Evolutionary conservation across 2,888 invertebrate species (phyloP), one percentile per base, ranked within the genome.

Genomic region (Noctua janthina): DNA sequence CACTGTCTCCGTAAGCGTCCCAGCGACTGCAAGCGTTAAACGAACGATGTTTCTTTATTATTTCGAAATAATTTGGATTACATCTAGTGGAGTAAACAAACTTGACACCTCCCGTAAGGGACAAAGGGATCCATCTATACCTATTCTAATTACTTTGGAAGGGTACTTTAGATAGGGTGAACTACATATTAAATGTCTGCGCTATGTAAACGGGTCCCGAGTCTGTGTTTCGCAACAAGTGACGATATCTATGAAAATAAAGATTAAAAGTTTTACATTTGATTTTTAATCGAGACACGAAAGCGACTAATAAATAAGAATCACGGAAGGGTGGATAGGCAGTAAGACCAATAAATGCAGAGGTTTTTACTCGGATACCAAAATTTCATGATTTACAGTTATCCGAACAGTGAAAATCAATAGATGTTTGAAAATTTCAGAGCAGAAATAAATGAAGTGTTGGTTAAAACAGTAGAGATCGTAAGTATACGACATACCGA

Each of bases 131-230:
- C 81, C 87, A 78, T 84, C 87, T 89, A 89, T 82, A 79, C 85
- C 88, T 89, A 89, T 81, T 82, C 89, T 88, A 89, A 87, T 89
- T 90, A 89, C 89, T 85, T 89, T 87, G 85, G 85, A 89, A 89
- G 82, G 87, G 82, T 83, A 90, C 73, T 82, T 88, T 79, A 86
- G 86, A 85, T 66, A 85, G 86, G 86, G 82, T 88, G 86, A 85
- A 81, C 83, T 88, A 89, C 85, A 82, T 90, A 83, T 81, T 82
- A 83, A 83, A 84, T 84, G 78, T 89, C 78, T 80, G 84, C 67
- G 46, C 74, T 78, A 80, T 72, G 77, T 79, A 66, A 74, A 71
- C 76, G 85, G 76, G 73, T 72, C 69, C 79, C 81, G 76, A 81
- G 75, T 43, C 75, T 70, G 68, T 76, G 85, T 81, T 88, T 81